Percentiles rank a stretch among this genome's conserved stretches.
Conservation (phyloP, 1,140 invertebrate genomes). For the Drosophila malerkotliana region DNA sequence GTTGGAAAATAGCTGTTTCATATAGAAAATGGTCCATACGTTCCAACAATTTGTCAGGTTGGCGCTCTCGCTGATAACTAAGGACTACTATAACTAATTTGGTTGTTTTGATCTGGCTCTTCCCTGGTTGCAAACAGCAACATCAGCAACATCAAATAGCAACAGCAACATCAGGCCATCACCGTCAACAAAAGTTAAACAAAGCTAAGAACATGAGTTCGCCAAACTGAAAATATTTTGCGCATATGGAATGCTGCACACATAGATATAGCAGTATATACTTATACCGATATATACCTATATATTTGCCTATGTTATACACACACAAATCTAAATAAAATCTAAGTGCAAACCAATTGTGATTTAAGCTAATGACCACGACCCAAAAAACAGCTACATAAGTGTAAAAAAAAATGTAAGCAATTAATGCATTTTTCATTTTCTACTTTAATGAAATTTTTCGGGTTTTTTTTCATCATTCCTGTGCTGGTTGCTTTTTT, state of each 20-base stretch:
- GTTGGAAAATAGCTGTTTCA: neutral
- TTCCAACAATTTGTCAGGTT: constrained; percentile 1
- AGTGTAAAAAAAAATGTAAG: constrained; percentile 39
- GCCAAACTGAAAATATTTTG: constrained; percentile 40
- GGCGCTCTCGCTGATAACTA: neutral
- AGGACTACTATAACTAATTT: neutral
- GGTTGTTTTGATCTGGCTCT: neutral
- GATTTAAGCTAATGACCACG: constrained; percentile 66
- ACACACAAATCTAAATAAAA: constrained; percentile 59
- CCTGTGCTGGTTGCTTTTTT: constrained; percentile 61
- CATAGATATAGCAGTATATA: constrained; percentile 32
- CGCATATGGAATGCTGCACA: constrained; percentile 74
- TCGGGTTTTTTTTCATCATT: constrained; percentile 23
- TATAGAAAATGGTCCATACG: neutral
- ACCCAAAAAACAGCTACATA: constrained; percentile 20
- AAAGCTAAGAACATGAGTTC: constrained; percentile 25
- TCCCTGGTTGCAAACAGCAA: constrained; percentile 5
- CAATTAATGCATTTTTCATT: constrained; percentile 26
- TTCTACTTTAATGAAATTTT: constrained; percentile 28
- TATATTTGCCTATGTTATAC: constrained; percentile 55
- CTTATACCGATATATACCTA: constrained; percentile 24
- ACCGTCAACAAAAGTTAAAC: constrained; percentile 36
- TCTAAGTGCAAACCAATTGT: constrained; percentile 71
- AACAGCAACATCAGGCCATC: constrained; percentile 31
- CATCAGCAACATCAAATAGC: constrained; percentile 4